phyloP scores from a whole-genome alignment of 2,888 invertebrate species.

The Euzetes globulus region DNA sequence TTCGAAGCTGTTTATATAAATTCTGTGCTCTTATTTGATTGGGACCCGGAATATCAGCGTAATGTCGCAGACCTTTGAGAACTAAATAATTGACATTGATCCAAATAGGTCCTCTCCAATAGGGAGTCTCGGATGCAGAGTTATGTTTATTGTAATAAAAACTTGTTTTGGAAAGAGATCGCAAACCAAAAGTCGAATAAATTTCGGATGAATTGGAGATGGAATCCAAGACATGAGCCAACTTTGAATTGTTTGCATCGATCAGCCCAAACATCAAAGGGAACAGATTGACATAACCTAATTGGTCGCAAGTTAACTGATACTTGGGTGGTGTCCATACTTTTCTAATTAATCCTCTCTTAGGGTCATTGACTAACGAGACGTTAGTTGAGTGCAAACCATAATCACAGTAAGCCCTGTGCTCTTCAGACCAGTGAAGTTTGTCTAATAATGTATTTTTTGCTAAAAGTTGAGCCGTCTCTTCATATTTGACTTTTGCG shows the following conservation, averaged over 20 bases:
- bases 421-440: conserved; percentile 74
- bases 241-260: conserved; percentile 68
- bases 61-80: conserved; percentile 70
- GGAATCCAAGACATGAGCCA: conserved; percentile 68
- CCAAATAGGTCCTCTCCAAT: conserved; percentile 98
- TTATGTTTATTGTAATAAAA: conserved; percentile 84
- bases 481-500: conserved; percentile 57
- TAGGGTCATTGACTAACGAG: conserved; percentile 57
- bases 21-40: conserved; percentile 51
- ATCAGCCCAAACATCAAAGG: conserved; percentile 82
- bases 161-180: conserved; percentile 75
- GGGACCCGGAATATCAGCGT: conserved; percentile 65
- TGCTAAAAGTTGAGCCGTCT: conserved; percentile 62
- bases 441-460: conserved; percentile 70
- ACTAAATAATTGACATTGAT: conserved; percentile 92
- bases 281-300: conserved; percentile 91
- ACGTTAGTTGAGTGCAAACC: conserved; percentile 87
- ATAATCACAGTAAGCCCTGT: conserved; percentile 77
- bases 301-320: conserved; percentile 66
- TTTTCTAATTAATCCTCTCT: conserved; percentile 52
- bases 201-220: conserved; percentile 69
- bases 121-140: conserved; percentile 95
- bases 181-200: conserved; percentile 79
- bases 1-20: conserved; percentile 58
- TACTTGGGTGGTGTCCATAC: conserved; percentile 65